Conservation (phyloP, 1,140 invertebrate species). For the Penaeus japonicus region DNA sequence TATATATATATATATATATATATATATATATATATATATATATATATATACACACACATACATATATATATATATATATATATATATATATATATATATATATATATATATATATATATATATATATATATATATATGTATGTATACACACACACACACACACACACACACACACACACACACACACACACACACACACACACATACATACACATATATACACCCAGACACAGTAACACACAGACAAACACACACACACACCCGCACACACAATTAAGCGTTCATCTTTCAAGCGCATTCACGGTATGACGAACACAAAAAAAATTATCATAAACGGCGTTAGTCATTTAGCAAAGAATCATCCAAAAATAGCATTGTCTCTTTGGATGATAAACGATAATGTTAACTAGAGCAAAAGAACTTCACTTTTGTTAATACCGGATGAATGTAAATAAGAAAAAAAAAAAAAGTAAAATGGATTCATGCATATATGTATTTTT, state of each 20-base stretch:
- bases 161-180: neutral
- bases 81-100: neutral
- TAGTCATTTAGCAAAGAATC: no score
- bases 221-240: neutral
- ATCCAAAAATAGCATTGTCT: no score
- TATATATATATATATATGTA: neutral
- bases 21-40: neutral
- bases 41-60: slow-evolving; percentile 8
- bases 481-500: no score
- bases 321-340: no score
- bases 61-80: neutral
- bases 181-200: neutral
- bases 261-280: no score
- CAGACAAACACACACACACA: neutral
- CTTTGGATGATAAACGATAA: no score
- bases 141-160: neutral
- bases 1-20: slow-evolving; percentile 3
- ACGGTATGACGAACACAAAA: no score
- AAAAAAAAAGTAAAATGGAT: no score
- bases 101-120: slow-evolving; percentile 1
- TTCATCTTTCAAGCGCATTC: no score
- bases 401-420: no score
- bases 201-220: neutral
- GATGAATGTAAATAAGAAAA: no score
- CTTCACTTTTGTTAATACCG: no score